Conservation (phyloP, 2,113 vertebrate genomes). For the Paramisgurnus dabryanus region DNA sequence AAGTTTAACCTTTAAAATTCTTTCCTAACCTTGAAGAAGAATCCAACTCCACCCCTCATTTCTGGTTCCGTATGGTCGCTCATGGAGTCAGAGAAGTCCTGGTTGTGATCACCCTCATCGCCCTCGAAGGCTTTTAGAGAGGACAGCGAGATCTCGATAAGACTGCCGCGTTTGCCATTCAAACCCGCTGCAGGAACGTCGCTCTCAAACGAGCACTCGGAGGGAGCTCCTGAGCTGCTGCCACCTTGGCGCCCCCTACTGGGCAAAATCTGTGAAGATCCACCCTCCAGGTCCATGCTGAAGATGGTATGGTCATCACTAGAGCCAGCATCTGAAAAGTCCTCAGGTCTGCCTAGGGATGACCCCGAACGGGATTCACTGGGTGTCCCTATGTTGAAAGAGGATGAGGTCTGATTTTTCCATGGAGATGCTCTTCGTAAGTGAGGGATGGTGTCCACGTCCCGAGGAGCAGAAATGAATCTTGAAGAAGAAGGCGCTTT, state of each 20-base stretch:
- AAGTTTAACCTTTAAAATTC: neutral
- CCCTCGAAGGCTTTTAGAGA: constrained; percentile 69
- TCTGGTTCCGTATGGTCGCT: constrained; percentile 78
- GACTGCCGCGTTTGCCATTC: constrained; percentile 75
- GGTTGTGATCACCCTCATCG: constrained; percentile 70
- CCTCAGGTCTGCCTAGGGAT: constrained; percentile 36
- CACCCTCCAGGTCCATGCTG: constrained; percentile 72
- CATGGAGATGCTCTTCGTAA: constrained; percentile 81
- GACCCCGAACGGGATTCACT: constrained; percentile 58
- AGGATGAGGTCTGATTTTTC: constrained; percentile 86
- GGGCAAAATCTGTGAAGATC: constrained; percentile 41
- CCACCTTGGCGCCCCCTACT: constrained; percentile 62
- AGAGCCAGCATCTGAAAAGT: constrained; percentile 69
- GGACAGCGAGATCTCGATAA: constrained; percentile 84
- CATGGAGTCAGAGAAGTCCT: constrained; percentile 74
- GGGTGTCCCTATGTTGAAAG: constrained; percentile 78
- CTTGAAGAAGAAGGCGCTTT: constrained; percentile 76
- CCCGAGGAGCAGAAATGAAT: constrained; percentile 79
- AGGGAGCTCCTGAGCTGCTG: constrained; percentile 75
- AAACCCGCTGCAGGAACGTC: constrained; percentile 64
- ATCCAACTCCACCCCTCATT: constrained; percentile 76
- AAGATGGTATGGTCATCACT: constrained; percentile 70
- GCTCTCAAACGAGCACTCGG: constrained; percentile 81
- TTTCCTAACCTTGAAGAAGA: constrained; percentile 82
- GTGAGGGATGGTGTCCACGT: constrained; percentile 87